phyloP scores from a whole-genome alignment of 2,797 vertebrate genomes.

The Botia kubotai region DNA sequence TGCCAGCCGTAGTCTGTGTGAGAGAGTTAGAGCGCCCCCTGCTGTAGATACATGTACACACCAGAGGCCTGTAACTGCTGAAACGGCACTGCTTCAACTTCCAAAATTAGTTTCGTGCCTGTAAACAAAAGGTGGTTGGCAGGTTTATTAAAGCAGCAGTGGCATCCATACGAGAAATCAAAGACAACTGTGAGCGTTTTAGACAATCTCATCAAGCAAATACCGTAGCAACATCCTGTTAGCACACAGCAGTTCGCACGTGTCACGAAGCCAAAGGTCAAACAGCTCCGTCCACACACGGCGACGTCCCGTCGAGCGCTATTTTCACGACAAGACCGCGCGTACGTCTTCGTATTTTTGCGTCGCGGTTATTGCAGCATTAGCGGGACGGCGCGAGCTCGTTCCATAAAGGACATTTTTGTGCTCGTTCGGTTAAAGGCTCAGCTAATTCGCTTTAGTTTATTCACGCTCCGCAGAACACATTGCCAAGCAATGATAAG shows the following conservation, averaged over 20 bases:
- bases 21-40: constrained; percentile 46
- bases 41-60: constrained; percentile 12
- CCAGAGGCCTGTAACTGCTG: constrained; percentile 9
- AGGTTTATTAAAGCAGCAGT: neutral
- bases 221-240: neutral
- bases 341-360: neutral
- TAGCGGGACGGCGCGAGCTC: constrained; percentile 72
- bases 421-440: constrained; percentile 95
- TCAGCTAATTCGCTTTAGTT: constrained; percentile 99
- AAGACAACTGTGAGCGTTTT: neutral
- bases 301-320: neutral
- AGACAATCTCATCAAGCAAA: neutral
- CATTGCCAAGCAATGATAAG: constrained; percentile 95
- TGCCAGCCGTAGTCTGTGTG: constrained; percentile 11
- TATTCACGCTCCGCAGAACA: constrained; percentile 95
- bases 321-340: neutral
- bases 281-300: neutral
- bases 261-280: neutral
- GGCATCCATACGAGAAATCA: neutral
- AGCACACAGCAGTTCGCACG: neutral
- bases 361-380: constrained; percentile 53
- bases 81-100: constrained; percentile 16
- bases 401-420: constrained; percentile 94
- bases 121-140: constrained; percentile 14
- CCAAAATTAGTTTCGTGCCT: constrained; percentile 8